Base-by-base conservation (phyloP, 2,113 vertebrate species). In the Hypomesus transpacificus region DNA sequence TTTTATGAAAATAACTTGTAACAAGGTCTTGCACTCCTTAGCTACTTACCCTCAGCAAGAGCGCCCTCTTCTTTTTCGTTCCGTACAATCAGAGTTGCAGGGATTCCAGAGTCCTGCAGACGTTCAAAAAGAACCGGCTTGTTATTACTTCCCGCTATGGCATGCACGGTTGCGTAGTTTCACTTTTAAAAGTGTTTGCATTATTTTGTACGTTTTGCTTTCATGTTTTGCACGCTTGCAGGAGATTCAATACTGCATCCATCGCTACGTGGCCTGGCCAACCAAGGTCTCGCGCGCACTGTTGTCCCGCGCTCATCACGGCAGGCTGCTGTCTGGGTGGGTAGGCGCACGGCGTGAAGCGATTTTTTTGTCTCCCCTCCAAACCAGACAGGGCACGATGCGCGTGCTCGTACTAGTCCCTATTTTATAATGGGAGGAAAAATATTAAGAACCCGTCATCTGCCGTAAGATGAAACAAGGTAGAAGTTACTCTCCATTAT, bases 241-340 rank as follows among this genome's bases (percentile, higher is more conserved):
- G 28, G 6, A 64, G 17, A 63, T 28, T 63, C 60, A n/a, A 28
- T 34, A 7, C 24, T 63, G 26, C 75, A 68, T 54, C 77, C 80
- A 84, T 75, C 85, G 86, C 90, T 90, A 91, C 92, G 91, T 93
- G 90, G 91, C 91, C 87, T 85, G 71, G 86, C 26, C 39, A 46
- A 46, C 82, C 82, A 75, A 81, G 79, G 85, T 89, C 81, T 87
- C 79, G 84, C 85, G 85, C 85, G 80, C 76, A 68, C 84, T 83
- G 70, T 77, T 61, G 85, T 89, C 86, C 87, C 87, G 87, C 88
- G 89, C 85, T 88, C 88, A 86, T 83, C 69, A 68, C 54, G 76
- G 76, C 79, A 71, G 87, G 87, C 87, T 83, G 85, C 85, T 89
- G 83, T 73, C 20, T 54, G 53, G 68, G 50, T 59, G 58, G 65